Evolutionary conservation across 2,113 vertebrate genomes (phyloP).

Genomic region (Anguilla japonica): DNA sequence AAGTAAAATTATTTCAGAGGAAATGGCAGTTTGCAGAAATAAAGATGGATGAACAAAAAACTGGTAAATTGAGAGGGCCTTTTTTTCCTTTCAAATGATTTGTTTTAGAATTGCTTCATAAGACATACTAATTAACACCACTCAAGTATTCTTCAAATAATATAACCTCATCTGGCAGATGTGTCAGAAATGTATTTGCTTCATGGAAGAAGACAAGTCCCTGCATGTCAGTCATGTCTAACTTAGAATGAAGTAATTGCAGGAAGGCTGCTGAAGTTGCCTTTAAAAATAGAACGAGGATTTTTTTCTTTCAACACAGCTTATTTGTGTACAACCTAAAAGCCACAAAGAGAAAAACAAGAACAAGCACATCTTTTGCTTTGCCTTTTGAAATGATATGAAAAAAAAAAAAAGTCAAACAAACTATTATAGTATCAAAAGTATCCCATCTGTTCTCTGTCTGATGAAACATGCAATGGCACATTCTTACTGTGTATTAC

Average conservation of each 20-base stretch:
- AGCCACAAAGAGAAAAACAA: not conserved
- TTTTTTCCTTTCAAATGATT: conserved; percentile 1
- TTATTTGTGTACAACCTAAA: not conserved
- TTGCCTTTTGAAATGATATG: not conserved
- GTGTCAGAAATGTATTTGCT: conserved; percentile 58
- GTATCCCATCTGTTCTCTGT: not conserved
- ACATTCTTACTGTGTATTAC: not conserved
- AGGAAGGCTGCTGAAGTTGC: not conserved
- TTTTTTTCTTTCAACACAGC: not conserved
- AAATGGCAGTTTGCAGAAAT: conserved; percentile 53
- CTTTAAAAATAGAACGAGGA: not conserved
- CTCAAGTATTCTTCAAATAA: conserved; percentile 43
- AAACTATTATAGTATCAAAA: not conserved
- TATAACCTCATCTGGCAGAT: conserved; percentile 49
- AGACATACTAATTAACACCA: conserved; percentile 41
- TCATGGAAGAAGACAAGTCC: conserved; percentile 50
- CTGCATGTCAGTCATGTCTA: conserved; percentile 7
- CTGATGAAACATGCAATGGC: not conserved
- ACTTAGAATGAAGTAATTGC: conserved; percentile 10
- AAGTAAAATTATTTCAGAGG: conserved; percentile 41
- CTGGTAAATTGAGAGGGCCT: conserved; percentile 43
- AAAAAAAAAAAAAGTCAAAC: not conserved
- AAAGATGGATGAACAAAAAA: conserved; percentile 53
- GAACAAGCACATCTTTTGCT: not conserved
- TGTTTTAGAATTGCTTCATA: not conserved